Evolutionary conservation across 92 coral and sea anemone species (phyloP), one percentile per base, ranked within the genome.

Genomic region (Blastomussa wellsi): DNA sequence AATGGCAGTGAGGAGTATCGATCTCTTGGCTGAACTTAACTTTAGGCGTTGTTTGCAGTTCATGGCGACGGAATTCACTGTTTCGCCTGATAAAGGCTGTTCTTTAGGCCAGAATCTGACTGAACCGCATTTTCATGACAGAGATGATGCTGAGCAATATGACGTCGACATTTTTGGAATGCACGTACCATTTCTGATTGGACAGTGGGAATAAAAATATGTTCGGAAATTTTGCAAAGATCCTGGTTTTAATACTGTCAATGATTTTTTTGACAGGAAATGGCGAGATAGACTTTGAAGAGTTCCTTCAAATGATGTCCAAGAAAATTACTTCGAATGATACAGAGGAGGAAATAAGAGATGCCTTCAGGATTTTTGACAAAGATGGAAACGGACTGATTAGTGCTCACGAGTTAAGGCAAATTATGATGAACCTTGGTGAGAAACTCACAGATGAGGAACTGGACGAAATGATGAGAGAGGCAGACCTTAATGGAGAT

Each of bases 401-500:
- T 28, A 91, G 96, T 78, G 87, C 93, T n/a, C 86, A 91, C 41
- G 98, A 96, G 48, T 93, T 96, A 22, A 83, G 88, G 68, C 98
- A 89, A 26, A 93, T 94, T 73, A 94, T 94, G 98, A 77, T 89
- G 29, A 94, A 87, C 69, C 92, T 94, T 12, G 98, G 98, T 0
- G 98, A 96, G 76, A 92, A 89, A 49, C 89, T 91, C 44, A 96
- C 98, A 20, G 98, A 94, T 41, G 98, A 96, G 36, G 98, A 96
- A 51, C 81, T 96, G n/a, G 96, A 96, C 67, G 96, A 92, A 71
- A 94, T 96, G 92, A 92, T 96, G 53, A 82, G 93, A 71, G 96
- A 96, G 77, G 98, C 98, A 0, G 98, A 94, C 71, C 75, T 92
- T n/a, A 92, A 94, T 82, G 98, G 98, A 32, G 98, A 94, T 83